Base-by-base conservation (phyloP, 1,140 invertebrate genomes). In the Globodera ellingtonae region DNA sequence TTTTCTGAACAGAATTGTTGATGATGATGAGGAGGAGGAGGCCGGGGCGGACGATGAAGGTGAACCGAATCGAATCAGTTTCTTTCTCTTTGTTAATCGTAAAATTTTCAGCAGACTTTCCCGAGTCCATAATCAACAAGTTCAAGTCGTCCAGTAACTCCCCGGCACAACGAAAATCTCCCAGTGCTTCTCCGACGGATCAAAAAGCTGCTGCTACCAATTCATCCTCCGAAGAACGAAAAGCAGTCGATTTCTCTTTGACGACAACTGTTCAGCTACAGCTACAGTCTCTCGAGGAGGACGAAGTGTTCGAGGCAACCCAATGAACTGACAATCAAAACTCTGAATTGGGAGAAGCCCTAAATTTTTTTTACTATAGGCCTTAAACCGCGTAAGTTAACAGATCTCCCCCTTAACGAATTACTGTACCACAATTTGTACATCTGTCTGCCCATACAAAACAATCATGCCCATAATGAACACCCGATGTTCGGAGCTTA, bases 11-110 rank as follows among this genome's bases (percentile, higher is more conserved):
- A 67, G 62, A 76, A 67, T 67, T 48, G 44, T 77, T 35, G 75
- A 77, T 18, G 75, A 77, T 44, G 75, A 77, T 24, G 75, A 77
- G 10, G 50, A 69, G 50, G 75, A 77, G n/a, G 59, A 59, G 24
- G 48, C 47, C 13, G 75, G 44, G 0, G 48, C 24, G 24, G 75
- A 77, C 46, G 46, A 77, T 8, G 79, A 73, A 21, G 59, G 52
- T 52, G 18, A 65, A 47, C 35, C 0, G 10, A 9, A 24, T 69
- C 8, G 9, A 52, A 62, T 18, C 24, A 24, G 24, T 24, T 24
- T 24, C 24, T 24, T 24, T 24, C 24, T 24, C 24, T 24, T 24
- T 62, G 4, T 6, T 3, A 18, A 0, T 0, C 1, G 56, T 15
- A 0, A 62, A 62, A 4, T 62, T 15, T 62, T 62, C 10, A 18